Evolutionary conservation across 2,797 vertebrate species (phyloP).

Genomic region (Calcarius lapponicus): DNA sequence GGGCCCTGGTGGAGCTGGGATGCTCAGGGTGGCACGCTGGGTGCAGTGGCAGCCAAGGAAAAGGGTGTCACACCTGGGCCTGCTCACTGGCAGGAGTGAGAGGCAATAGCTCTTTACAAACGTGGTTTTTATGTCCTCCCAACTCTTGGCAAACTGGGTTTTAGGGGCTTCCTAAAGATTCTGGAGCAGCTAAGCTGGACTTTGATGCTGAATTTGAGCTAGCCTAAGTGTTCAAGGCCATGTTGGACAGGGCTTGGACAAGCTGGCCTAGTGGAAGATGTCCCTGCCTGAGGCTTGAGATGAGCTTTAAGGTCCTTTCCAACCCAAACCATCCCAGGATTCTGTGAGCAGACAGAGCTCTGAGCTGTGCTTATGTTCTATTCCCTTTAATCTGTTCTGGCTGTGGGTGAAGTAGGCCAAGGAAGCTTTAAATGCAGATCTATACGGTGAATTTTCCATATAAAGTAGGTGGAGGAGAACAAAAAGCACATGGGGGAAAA

Average conservation of each 20-base stretch:
- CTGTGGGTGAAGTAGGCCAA: background rate
- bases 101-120: no score
- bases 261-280: background rate
- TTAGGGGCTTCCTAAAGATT: no score
- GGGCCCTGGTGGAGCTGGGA: no score
- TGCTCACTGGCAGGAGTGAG: no score
- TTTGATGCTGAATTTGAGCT: background rate
- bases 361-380: background rate
- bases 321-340: background rate
- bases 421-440: background rate
- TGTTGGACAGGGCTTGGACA: background rate
- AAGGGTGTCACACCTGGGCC: no score
- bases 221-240: fast-evolving
- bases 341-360: background rate
- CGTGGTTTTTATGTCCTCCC: no score
- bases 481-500: background rate
- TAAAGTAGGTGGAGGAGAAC: background rate
- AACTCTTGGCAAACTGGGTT: no score
- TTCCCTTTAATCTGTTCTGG: background rate
- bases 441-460: background rate
- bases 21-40: no score
- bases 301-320: background rate
- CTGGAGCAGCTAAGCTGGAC: background rate
- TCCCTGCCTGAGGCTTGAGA: background rate
- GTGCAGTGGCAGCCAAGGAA: no score